A percentile compares a stretch with the other conserved stretches of the same genome.
Evolutionary conservation across 2,888 invertebrate genomes (phyloP).

Genomic region (Polia nebulosa): DNA sequence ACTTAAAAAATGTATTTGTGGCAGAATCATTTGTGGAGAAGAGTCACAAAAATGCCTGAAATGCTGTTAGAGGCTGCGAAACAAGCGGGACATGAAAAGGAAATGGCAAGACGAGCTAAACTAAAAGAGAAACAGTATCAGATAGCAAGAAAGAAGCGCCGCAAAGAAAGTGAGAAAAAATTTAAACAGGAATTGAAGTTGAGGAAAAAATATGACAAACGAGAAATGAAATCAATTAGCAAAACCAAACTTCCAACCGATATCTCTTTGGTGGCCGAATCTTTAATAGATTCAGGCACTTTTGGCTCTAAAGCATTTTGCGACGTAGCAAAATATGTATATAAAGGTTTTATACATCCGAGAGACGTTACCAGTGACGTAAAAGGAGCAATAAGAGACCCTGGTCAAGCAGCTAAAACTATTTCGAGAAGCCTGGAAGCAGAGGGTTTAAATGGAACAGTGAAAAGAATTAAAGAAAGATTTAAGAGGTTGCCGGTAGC

Average conservation of each 20-base stretch:
- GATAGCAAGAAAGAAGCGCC: slow-evolving; percentile 6
- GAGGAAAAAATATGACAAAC: slow-evolving; percentile 22
- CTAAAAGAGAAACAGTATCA: background rate
- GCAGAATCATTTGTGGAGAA: slow-evolving; percentile 42
- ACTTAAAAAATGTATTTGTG: slow-evolving; percentile 47
- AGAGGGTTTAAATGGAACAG: slow-evolving; percentile 27
- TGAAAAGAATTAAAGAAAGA: slow-evolving; percentile 37
- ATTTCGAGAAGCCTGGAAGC: background rate
- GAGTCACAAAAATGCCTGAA: slow-evolving; percentile 42
- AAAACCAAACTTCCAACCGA: background rate
- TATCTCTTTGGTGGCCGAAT: slow-evolving; percentile 35
- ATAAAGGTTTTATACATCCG: slow-evolving; percentile 29
- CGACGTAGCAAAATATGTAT: slow-evolving; percentile 6
- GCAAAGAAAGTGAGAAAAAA: background rate
- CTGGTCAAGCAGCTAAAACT: background rate
- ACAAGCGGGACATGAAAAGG: background rate
- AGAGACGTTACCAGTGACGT: background rate
- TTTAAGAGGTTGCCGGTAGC: slow-evolving; percentile 16
- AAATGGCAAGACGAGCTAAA: background rate
- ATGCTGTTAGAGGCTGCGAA: slow-evolving; percentile 19
- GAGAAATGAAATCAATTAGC: slow-evolving; percentile 22
- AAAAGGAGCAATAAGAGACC: background rate
- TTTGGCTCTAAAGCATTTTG: slow-evolving; percentile 31
- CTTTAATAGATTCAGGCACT: slow-evolving; percentile 47
- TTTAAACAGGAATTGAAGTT: background rate